phyloP scores from a whole-genome alignment of 2,888 invertebrate species.

The Chrysopilus asiliformis region DNA sequence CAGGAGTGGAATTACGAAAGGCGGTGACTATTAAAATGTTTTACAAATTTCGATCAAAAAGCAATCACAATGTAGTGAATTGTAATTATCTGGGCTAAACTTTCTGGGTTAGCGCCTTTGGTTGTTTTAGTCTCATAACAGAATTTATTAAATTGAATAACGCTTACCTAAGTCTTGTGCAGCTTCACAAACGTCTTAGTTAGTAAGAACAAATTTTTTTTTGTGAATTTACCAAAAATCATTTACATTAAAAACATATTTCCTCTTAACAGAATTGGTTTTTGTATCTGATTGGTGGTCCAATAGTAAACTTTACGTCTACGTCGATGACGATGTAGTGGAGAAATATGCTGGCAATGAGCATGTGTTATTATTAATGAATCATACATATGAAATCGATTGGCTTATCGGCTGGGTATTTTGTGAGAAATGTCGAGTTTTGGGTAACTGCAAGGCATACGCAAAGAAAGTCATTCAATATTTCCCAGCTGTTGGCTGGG shows the following conservation, averaged over 20 bases:
- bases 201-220: too few species aligned
- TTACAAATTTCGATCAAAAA: not conserved
- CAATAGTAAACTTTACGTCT: conserved; percentile 54
- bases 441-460: conserved; percentile 92
- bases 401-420: conserved; percentile 92
- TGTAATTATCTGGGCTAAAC: not conserved
- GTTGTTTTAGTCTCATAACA: too few species aligned
- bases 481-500: conserved; percentile 89
- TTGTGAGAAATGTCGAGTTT: conserved; percentile 61
- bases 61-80: not conserved
- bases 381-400: conserved; percentile 90
- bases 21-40: not conserved
- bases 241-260: conserved; percentile 5
- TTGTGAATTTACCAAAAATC: too few species aligned
- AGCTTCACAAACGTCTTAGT: too few species aligned
- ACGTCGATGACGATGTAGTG: conserved; percentile 64
- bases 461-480: conserved; percentile 85
- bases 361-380: conserved; percentile 82
- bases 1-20: too few species aligned
- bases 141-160: too few species aligned
- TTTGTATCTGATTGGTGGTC: conserved; percentile 94
- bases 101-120: not conserved
- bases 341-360: conserved; percentile 73
- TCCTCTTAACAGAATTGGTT: conserved; percentile 57
- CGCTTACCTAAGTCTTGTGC: too few species aligned